A percentile compares a stretch with the other conserved stretches of the same genome.
phyloP scores from a whole-genome alignment of 2,888 invertebrate species.

The Folsomia manolachei region DNA sequence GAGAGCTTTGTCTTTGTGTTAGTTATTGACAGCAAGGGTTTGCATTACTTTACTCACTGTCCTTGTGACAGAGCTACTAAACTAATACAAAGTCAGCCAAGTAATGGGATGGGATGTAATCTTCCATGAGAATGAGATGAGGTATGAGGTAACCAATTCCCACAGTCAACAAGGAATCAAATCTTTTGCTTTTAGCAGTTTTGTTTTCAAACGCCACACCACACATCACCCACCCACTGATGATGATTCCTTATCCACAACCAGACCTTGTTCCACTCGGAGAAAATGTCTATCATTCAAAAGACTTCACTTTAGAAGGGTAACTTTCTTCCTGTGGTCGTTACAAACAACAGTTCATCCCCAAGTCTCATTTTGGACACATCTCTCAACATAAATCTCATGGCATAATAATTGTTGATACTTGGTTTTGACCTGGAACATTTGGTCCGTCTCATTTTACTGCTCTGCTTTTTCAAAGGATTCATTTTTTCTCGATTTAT shows the following conservation, averaged over 20 bases:
- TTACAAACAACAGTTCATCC: slow-evolving; percentile 14
- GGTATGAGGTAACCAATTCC: slow-evolving; percentile 24
- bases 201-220: too few relatives aligned
- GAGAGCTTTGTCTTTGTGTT: background rate
- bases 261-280: background rate
- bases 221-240: too few relatives aligned
- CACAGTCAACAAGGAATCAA: slow-evolving; percentile 5
- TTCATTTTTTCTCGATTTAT: background rate
- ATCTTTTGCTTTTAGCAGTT: slow-evolving; percentile 19
- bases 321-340: slow-evolving; percentile 4
- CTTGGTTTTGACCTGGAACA: background rate
- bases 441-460: background rate
- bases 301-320: background rate
- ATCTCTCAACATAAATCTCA: background rate
- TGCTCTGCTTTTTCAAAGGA: background rate
- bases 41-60: slow-evolving; percentile 1
- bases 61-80: slow-evolving; percentile 2
- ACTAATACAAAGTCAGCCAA: too few relatives aligned
- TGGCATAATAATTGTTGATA: background rate
- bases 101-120: slow-evolving; percentile 1
- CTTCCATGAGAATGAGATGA: slow-evolving; percentile 10
- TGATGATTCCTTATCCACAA: slow-evolving; percentile 13
- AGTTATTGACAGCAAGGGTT: slow-evolving; percentile 1
- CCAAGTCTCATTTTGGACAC: slow-evolving; percentile 15
- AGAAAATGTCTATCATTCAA: slow-evolving; percentile 9